Evolutionary conservation across 2,797 vertebrate species (phyloP).

Genomic region (Decapterus maruadsi): DNA sequence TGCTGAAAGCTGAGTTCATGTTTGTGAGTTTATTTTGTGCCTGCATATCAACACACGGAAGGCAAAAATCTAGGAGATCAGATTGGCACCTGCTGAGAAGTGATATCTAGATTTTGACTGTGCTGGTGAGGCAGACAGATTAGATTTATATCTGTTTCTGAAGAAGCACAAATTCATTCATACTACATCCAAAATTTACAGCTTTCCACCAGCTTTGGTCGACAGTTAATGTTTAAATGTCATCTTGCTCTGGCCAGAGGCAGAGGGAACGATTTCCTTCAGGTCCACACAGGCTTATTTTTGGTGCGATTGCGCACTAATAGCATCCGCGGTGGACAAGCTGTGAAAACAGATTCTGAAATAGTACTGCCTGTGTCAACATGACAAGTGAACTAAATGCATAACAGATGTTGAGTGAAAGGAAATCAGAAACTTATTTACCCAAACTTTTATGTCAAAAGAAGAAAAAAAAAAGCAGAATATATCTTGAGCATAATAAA

Average conservation of each 20-base stretch:
- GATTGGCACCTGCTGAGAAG: slow-evolving; percentile 39
- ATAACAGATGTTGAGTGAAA: not conserved
- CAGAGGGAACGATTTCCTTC: not conserved
- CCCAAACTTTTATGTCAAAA: not conserved
- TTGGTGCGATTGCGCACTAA: slow-evolving; percentile 30
- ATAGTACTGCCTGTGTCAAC: slow-evolving; percentile 8
- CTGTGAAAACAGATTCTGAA: slow-evolving; percentile 40
- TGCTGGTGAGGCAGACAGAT: not conserved
- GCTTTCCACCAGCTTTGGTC: not conserved
- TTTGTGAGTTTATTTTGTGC: not conserved
- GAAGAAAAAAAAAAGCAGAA: too few species aligned
- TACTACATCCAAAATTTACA: too few species aligned
- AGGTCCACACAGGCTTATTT: not conserved
- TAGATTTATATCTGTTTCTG: slow-evolving; percentile 3
- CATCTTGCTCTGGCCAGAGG: too few species aligned
- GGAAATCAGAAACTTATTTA: not conserved
- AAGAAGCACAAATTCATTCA: too few species aligned
- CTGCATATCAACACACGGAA: not conserved
- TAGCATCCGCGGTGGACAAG: slow-evolving; percentile 17
- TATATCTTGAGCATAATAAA: not conserved
- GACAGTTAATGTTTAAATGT: not conserved
- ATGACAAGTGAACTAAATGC: not conserved
- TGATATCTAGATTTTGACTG: not conserved
- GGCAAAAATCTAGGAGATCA: not conserved
- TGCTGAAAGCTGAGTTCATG: not conserved